Base-by-base conservation (phyloP, 1,140 invertebrate genomes). In the Zaprionus ghesquierei region DNA sequence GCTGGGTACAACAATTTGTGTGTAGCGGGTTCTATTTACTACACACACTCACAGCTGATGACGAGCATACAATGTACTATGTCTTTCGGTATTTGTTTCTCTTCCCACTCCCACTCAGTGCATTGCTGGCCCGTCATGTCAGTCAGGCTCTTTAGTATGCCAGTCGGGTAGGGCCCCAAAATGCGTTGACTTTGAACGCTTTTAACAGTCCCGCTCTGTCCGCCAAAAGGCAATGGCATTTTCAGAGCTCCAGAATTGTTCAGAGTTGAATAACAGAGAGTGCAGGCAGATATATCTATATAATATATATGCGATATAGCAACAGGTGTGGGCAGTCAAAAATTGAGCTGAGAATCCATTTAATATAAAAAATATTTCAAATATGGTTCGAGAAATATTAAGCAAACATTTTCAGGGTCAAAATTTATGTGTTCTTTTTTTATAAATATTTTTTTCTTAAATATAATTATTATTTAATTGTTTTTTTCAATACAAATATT, bases 1-100 rank as follows among this genome's bases (percentile, higher is more conserved):
- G 18, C 18, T 46, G 41, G 41, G 9, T 46, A 46, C 41, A 46
- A 22, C 9, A 46, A 20, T 46, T 18, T 44, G 20, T 54, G 35
- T 61, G 76, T 85, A 86, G 81, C 81, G 81, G 81, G 69, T 81
- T 85, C 81, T 86, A 81, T 81, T 75, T 75, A 81, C 81, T 86
- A 74, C 81, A 84, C 68, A 80, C 18, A 59, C 9, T 9, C 31
- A 15, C 20, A 22, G 23, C 8, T 22, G 38, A 18, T 18, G 18
- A 15, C 25, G 13, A 33, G 4, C 18, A 31, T 38, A 18, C n/a
- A 64, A 51, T 50, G 15, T 29, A 27, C 10, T 18, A 10, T 33
- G 25, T 35, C 10, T 55, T 12, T 38, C 3, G 15, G 13, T 54
- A 8, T 44, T 5, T 62, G 20, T 41, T 3, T 54, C n/a, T 27